These are phyloP conservation scores for Lagorchestes hirsutus DNA, from an alignment of 2,797 vertebrate species.

Conservation along the genomic window DNA sequence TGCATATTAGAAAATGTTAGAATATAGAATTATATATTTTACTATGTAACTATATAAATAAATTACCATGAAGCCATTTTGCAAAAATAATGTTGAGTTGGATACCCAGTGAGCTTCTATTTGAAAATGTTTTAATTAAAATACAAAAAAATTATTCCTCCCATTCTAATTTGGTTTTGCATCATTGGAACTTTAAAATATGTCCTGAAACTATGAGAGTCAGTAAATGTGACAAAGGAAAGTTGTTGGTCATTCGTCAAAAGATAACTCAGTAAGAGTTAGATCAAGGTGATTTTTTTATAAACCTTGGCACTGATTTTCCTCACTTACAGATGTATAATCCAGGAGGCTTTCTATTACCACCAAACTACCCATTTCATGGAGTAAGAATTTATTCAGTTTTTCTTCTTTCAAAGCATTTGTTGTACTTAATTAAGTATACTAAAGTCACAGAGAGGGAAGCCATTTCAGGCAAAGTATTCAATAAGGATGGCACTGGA, in stretches of 20 bases:
- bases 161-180: not conserved
- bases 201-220: constrained; percentile 14
- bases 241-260: not conserved
- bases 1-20: not conserved
- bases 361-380: constrained; percentile 48
- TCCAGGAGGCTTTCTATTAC: constrained; percentile 56
- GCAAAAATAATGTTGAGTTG: constrained; percentile 50
- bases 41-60: constrained; percentile 41
- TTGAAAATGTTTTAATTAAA: constrained; percentile 63
- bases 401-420: constrained; percentile 24
- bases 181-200: constrained; percentile 6
- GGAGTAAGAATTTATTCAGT: constrained; percentile 38
- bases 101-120: not conserved
- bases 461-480: constrained; percentile 29
- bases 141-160: not conserved
- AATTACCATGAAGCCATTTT: constrained; percentile 33
- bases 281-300: not conserved
- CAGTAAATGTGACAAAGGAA: not conserved
- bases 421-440: constrained; percentile 29
- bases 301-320: constrained; percentile 6
- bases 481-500: constrained; percentile 11
- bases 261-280: not conserved
- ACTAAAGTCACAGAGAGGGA: not conserved
- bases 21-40: not conserved
- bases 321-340: constrained; percentile 38